A percentile compares a stretch with the other conserved stretches of the same genome.
Conservation (phyloP, 2,797 vertebrate genomes). For the Trematomus bernacchii region DNA sequence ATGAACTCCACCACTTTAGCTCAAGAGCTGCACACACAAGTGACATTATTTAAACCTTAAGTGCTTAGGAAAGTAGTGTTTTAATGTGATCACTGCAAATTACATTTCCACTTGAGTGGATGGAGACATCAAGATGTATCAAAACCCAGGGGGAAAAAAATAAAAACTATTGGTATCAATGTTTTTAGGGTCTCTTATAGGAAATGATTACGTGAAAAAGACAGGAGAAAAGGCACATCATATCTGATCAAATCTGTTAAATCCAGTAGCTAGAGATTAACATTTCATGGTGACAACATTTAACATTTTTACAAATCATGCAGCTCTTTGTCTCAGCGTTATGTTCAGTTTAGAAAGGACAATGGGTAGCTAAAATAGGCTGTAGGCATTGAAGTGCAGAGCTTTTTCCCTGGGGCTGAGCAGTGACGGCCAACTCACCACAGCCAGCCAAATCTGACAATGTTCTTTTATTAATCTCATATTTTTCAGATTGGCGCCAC, state of each 20-base stretch:
- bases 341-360: conserved; percentile 48
- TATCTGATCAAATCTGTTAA: not conserved
- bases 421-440: conserved; percentile 42
- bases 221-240: not conserved
- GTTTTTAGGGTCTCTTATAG: not conserved
- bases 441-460: conserved; percentile 64
- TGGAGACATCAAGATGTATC: not conserved
- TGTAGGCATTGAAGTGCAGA: conserved; percentile 25
- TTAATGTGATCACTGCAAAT: not conserved
- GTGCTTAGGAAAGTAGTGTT: not conserved
- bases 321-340: conserved; percentile 40
- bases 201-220: not conserved
- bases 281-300: conserved; percentile 1
- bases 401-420: conserved; percentile 44
- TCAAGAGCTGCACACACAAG: too few relatives aligned
- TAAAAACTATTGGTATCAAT: not conserved
- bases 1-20: too few relatives aligned
- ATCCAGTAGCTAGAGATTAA: conserved; percentile 11
- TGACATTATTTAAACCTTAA: too few relatives aligned
- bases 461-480: conserved; percentile 83
- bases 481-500: conserved; percentile 76
- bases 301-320: conserved; percentile 38
- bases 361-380: conserved; percentile 39
- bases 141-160: not conserved
- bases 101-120: not conserved